Conservation (phyloP, 2,888 invertebrate genomes). For the Dryadula phaetusa region DNA sequence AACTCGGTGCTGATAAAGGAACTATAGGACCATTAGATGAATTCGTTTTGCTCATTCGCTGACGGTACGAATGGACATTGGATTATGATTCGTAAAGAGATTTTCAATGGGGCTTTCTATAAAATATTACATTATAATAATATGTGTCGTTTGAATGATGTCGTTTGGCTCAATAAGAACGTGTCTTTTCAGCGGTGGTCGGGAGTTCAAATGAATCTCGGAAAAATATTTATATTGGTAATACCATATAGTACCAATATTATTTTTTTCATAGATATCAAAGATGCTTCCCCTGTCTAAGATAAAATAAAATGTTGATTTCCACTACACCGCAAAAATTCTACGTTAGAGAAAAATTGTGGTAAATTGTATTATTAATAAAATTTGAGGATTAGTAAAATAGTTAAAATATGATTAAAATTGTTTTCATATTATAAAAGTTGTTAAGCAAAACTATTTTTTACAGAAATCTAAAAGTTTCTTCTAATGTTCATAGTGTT, state of each 20-base stretch:
- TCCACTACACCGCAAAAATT: too few species aligned
- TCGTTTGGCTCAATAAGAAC: not conserved
- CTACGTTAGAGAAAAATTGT: too few species aligned
- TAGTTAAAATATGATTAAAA: too few species aligned
- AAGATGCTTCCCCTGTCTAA: too few species aligned
- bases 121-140: slow-evolving; percentile 53
- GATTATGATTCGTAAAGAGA: slow-evolving; percentile 77
- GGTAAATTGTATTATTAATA: too few species aligned
- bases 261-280: too few species aligned
- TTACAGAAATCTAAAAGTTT: too few species aligned
- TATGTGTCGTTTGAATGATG: slow-evolving; percentile 23
- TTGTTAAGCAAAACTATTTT: too few species aligned
- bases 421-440: too few species aligned
- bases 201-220: not conserved
- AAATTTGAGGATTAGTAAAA: too few species aligned
- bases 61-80: slow-evolving; percentile 76
- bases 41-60: slow-evolving; percentile 82
- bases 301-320: too few species aligned
- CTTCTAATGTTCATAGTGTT: too few species aligned
- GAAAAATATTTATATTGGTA: not conserved
- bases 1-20: slow-evolving; percentile 78
- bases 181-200: not conserved
- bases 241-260: not conserved
- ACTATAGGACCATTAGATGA: slow-evolving; percentile 79
- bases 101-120: slow-evolving; percentile 60